Evolutionary conservation across 2,797 vertebrate genomes (phyloP).

Genomic region (Pseudochaenichthys georgianus): DNA sequence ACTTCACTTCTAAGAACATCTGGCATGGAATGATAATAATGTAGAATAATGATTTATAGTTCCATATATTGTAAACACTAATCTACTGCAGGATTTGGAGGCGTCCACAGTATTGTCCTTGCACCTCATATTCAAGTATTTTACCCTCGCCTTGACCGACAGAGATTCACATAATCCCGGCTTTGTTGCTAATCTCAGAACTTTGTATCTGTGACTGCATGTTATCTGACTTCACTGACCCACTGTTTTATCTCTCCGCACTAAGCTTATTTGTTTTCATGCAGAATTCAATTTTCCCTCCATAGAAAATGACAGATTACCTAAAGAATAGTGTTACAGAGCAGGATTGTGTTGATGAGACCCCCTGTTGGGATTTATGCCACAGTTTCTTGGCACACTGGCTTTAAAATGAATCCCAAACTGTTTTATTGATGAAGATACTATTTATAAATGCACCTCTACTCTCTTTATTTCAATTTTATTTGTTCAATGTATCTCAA

Average conservation of each 20-base stretch:
- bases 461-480: background rate
- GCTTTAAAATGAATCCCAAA: background rate
- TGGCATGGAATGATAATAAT: background rate
- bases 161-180: conserved; percentile 68
- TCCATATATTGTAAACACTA: background rate
- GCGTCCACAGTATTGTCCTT: background rate
- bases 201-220: conserved; percentile 49
- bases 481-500: background rate
- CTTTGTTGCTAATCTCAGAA: conserved; percentile 74
- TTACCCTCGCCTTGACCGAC: conserved; percentile 14
- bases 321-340: conserved; percentile 36
- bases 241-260: conserved; percentile 30
- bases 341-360: conserved; percentile 26
- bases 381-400: background rate
- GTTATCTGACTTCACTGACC: conserved; percentile 51
- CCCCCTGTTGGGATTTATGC: conserved; percentile 11
- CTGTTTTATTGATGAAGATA: background rate
- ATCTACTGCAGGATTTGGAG: background rate
- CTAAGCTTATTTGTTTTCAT: conserved; percentile 65
- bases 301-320: conserved; percentile 42
- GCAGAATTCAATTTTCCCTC: conserved; percentile 42
- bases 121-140: conserved; percentile 9
- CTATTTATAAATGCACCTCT: background rate
- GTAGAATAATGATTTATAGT: background rate
- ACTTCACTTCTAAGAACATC: background rate